Percentiles rank a stretch among this genome's conserved stretches.
phyloP scores from a whole-genome alignment of 1,140 invertebrate genomes.

The Diprion similis region DNA sequence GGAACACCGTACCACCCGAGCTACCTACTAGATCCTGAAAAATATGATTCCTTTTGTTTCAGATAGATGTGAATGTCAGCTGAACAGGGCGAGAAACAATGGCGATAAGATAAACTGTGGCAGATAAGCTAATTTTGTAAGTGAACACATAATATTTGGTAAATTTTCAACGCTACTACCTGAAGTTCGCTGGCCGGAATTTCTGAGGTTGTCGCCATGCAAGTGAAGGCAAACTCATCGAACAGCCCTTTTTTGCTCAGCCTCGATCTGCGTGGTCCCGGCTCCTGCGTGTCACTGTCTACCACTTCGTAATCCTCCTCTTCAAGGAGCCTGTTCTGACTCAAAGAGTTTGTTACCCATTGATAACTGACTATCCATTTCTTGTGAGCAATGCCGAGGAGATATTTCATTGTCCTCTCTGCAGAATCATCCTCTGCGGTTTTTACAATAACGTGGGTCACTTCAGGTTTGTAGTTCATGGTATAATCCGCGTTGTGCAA shows the following conservation, averaged over 20 bases:
- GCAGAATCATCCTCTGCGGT: conserved; percentile 19
- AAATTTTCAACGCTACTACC: conserved; percentile 27
- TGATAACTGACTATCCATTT: conserved; percentile 42
- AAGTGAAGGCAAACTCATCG: conserved; percentile 33
- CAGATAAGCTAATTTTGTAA: not conserved
- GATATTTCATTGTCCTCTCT: conserved; percentile 39
- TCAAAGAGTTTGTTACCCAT: conserved; percentile 72
- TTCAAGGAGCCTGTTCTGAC: conserved; percentile 62
- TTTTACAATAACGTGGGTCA: conserved; percentile 43
- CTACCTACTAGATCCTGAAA: conserved; percentile 31
- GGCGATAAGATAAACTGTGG: not conserved
- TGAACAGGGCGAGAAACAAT: not conserved
- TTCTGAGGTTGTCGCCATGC: conserved; percentile 31
- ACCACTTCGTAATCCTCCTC: conserved; percentile 61
- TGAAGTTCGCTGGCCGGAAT: conserved; percentile 29
- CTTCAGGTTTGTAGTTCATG: conserved; percentile 22
- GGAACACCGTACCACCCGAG: conserved; percentile 28
- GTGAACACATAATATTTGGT: not conserved
- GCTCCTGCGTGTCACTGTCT: conserved; percentile 14
- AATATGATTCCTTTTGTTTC: conserved; percentile 10
- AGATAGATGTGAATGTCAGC: not conserved
- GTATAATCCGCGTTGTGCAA: conserved; percentile 24
- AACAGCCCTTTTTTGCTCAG: conserved; percentile 29
- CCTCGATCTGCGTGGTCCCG: conserved; percentile 34
- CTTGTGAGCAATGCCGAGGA: conserved; percentile 39